Conservation (phyloP, 2,797 vertebrate species). For the Amblyopsis hoosieri region DNA sequence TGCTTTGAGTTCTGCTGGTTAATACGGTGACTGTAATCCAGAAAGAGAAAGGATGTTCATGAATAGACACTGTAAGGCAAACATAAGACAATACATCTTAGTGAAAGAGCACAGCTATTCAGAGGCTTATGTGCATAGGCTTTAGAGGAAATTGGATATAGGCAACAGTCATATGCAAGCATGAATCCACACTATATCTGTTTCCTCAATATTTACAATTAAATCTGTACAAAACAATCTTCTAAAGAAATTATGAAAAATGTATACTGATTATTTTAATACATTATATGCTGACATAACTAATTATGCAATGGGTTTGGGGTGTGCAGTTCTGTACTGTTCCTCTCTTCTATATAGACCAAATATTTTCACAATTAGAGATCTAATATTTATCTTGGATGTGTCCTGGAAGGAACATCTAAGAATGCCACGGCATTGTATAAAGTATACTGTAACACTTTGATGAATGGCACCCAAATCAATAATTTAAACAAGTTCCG, state of each 20-base stretch:
- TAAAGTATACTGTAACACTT: constrained; percentile 57
- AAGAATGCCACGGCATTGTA: constrained; percentile 36
- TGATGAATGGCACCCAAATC: constrained; percentile 53
- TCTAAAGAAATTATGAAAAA: too few relatives aligned
- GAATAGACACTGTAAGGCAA: constrained; percentile 58
- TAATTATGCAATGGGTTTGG: neutral
- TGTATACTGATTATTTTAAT: too few relatives aligned
- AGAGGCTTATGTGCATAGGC: neutral
- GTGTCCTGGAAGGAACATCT: constrained; percentile 36
- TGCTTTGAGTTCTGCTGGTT: neutral
- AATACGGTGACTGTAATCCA: neutral
- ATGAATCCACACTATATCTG: too few relatives aligned
- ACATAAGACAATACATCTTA: too few relatives aligned
- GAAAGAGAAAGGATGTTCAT: constrained; percentile 28
- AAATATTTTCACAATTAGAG: constrained; percentile 8
- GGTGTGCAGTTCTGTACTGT: neutral
- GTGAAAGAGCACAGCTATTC: neutral
- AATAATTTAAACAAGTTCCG: constrained; percentile 66
- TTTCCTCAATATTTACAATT: neutral
- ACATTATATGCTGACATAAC: neutral
- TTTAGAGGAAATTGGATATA: too few relatives aligned
- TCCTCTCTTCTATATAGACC: neutral
- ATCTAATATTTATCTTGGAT: constrained; percentile 17
- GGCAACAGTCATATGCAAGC: too few relatives aligned
- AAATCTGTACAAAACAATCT: neutral